phyloP scores from a whole-genome alignment of 2,113 vertebrate species.

The Vulpes vulpes region DNA sequence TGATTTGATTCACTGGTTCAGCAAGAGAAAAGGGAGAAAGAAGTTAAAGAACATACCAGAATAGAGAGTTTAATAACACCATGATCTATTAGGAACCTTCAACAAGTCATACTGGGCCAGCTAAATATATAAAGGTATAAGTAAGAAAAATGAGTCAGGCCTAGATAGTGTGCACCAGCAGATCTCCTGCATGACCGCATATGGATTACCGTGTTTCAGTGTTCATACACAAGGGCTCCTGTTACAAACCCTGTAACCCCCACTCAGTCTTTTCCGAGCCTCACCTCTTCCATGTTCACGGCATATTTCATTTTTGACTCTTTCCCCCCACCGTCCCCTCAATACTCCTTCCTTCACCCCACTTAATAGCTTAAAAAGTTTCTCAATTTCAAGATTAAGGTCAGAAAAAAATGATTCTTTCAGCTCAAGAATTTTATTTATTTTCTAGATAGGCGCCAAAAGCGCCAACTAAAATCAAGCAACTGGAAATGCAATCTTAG shows the following conservation, averaged over 20 bases:
- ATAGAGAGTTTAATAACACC: neutral
- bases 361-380: neutral
- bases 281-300: neutral
- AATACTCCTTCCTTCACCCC: neutral
- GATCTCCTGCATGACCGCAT: neutral
- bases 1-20: constrained; percentile 58
- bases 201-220: neutral
- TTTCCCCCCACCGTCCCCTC: neutral
- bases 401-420: neutral
- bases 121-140: constrained; percentile 14
- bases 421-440: constrained; percentile 68
- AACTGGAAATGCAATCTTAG: constrained; percentile 66
- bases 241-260: neutral
- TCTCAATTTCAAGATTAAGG: constrained; percentile 16
- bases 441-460: constrained; percentile 60
- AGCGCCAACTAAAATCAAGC: constrained; percentile 62
- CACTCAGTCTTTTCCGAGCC: neutral
- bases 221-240: neutral
- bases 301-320: neutral
- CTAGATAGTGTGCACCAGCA: neutral
- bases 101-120: neutral
- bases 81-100: neutral
- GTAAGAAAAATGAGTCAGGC: constrained; percentile 10
- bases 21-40: constrained; percentile 60
- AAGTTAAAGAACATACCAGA: constrained; percentile 44